A percentile compares a stretch with the other conserved stretches of the same genome.
phyloP scores from a whole-genome alignment of 1,140 invertebrate genomes.

The Bombyx mori region DNA sequence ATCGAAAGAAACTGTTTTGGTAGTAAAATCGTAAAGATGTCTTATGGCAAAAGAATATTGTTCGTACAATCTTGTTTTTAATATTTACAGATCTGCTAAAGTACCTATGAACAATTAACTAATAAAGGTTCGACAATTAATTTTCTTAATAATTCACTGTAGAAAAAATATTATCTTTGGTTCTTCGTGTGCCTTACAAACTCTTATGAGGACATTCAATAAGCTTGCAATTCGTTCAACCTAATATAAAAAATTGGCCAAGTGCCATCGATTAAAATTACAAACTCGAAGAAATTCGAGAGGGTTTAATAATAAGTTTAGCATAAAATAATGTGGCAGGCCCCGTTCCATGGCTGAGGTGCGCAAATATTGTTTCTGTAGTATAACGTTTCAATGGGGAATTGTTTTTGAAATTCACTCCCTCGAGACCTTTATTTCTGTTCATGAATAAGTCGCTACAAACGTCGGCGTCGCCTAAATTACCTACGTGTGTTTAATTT shows the following conservation, averaged over 20 bases:
- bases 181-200: no score
- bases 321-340: slow-evolving; percentile 23
- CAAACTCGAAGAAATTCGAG: slow-evolving; percentile 4
- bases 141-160: no score
- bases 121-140: no score
- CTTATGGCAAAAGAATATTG: no score
- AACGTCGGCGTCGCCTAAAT: background rate
- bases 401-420: slow-evolving; percentile 27
- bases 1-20: no score
- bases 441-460: slow-evolving; percentile 16
- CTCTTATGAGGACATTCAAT: no score
- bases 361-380: slow-evolving; percentile 28
- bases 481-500: slow-evolving; percentile 2
- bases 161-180: no score
- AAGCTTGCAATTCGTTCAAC: background rate
- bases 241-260: slow-evolving; percentile 30
- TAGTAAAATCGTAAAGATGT: no score
- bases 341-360: slow-evolving; percentile 5
- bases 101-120: no score
- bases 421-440: slow-evolving; percentile 8
- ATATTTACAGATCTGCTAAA: no score
- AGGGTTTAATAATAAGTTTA: slow-evolving; percentile 25
- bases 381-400: slow-evolving; percentile 23
- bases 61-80: no score
- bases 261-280: slow-evolving; percentile 36